Evolutionary conservation across 1,140 invertebrate species (phyloP), one percentile per base, ranked within the genome.

Genomic region (Planococcus citri): DNA sequence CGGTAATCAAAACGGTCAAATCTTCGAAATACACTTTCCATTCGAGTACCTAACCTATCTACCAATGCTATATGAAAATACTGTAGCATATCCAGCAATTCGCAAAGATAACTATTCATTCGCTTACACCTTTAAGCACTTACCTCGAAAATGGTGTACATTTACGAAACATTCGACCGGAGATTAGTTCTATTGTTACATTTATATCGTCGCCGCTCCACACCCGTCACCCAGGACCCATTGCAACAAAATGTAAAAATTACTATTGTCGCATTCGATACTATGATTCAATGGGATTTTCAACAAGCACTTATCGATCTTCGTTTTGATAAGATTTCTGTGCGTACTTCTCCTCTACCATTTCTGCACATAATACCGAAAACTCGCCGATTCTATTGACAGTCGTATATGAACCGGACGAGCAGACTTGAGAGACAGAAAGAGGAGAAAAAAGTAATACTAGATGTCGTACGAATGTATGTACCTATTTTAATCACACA

Each of bases 91-190:
- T n/a, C n/a, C n/a, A 51, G 41, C 41, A 51, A 51, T 51, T 51
- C 41, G 41, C 41, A 51, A 51, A 20, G 41, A 51, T 51, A 51
- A 51, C 41, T 51, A 51, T 51, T 51, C 41, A 51, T 51, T 51
- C 41, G 41, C 60, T 64, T 64, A 64, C 60, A 64, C 60, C 60
- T 64, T 64, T 64, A 64, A 64, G 25, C 60, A 64, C 25, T 64
- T 25, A 64, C 22, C 60, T 64, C 21, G 21, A 27, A 58, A 64
- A 64, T 64, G 22, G 60, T 25, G 60, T 27, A 64, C 60, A 17
- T 64, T 64, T 64, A 25, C 60, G 60, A 64, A 64, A 64, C 60
- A 64, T 64, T 64, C 60, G 60, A 64, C 60, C 60, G 25, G 60
- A 64, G 60, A 64, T 64, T 64, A 64, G 25, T 22, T 64, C 60